phyloP scores from a whole-genome alignment of 2,888 invertebrate species.

The Tachina grossa region DNA sequence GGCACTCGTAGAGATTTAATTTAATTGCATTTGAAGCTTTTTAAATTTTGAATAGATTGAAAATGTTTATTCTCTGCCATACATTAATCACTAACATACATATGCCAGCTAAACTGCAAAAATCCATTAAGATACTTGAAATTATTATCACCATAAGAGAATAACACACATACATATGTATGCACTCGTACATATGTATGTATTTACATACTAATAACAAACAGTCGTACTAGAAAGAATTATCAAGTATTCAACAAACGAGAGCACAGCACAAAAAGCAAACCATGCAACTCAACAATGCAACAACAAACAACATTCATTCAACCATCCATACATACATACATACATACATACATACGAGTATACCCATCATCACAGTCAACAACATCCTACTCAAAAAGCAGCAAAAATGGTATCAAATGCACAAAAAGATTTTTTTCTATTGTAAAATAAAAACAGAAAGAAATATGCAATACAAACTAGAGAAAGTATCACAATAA shows the following conservation, averaged over 20 bases:
- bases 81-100: slow-evolving; percentile 57
- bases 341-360: not conserved
- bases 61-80: slow-evolving; percentile 27
- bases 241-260: slow-evolving; percentile 52
- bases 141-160: slow-evolving; percentile 64
- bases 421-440: slow-evolving; percentile 53
- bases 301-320: slow-evolving; percentile 41
- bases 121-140: slow-evolving; percentile 70
- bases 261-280: slow-evolving; percentile 37
- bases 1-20: slow-evolving; percentile 1
- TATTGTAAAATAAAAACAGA: not conserved
- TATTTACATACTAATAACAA: not conserved
- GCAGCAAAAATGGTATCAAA: slow-evolving; percentile 57
- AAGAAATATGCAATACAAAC: slow-evolving; percentile 6
- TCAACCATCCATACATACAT: slow-evolving; percentile 1
- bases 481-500: slow-evolving; percentile 56
- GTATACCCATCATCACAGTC: slow-evolving; percentile 21
- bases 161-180: slow-evolving; percentile 3
- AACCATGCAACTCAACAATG: slow-evolving; percentile 56
- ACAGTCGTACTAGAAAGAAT: slow-evolving; percentile 43
- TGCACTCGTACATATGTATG: not conserved
- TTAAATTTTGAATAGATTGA: not conserved
- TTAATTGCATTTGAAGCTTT: slow-evolving; percentile 32
- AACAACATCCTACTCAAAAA: slow-evolving; percentile 17
- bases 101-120: slow-evolving; percentile 57